A percentile compares a stretch with the other conserved stretches of the same genome.
Evolutionary conservation across 2,888 invertebrate genomes (phyloP).

Genomic region (Netelia melanura): DNA sequence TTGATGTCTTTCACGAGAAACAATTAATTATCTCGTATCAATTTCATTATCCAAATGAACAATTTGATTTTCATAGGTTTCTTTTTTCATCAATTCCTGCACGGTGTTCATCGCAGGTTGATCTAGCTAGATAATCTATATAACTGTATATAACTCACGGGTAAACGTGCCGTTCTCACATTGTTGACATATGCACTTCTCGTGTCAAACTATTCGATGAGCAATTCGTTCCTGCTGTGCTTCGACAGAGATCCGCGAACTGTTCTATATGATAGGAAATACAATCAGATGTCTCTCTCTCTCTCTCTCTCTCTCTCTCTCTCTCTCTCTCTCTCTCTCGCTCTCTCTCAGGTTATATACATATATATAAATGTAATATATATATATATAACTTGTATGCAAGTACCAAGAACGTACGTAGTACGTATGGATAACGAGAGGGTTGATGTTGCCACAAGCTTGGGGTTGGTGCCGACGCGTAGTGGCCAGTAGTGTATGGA

Average conservation of each 20-base stretch:
- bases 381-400: not conserved
- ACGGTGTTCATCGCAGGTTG: too few relatives aligned
- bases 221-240: conserved; percentile 38
- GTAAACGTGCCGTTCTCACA: conserved; percentile 16
- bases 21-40: too few relatives aligned
- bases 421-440: conserved; percentile 33
- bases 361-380: not conserved
- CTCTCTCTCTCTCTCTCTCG: too few relatives aligned
- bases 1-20: too few relatives aligned
- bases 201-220: conserved; percentile 61
- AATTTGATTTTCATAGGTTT: too few relatives aligned
- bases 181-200: conserved; percentile 36
- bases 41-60: too few relatives aligned
- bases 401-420: conserved; percentile 10
- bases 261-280: not conserved
- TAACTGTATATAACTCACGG: too few relatives aligned
- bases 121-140: too few relatives aligned
- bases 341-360: not conserved
- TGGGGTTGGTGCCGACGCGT: conserved; percentile 27
- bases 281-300: not conserved
- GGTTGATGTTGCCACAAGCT: conserved; percentile 54
- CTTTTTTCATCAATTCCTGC: too few relatives aligned
- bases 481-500: conserved; percentile 30
- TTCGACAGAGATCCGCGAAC: not conserved
- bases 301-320: not conserved